Conservation (phyloP, 1,140 invertebrate genomes). For the Linepithema humile region DNA sequence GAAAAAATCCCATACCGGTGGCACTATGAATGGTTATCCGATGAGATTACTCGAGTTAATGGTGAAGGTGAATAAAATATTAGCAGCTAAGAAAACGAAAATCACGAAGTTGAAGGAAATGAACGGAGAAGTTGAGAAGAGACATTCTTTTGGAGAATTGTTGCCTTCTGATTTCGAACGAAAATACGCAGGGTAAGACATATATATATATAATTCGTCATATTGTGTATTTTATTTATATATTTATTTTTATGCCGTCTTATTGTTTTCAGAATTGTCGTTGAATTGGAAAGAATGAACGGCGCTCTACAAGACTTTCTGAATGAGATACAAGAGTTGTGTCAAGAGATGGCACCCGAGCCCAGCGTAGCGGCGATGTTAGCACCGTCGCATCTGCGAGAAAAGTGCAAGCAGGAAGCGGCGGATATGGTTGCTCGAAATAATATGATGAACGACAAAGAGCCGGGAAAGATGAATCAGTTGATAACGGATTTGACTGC, state of each 20-base stretch:
- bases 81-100: slow-evolving; percentile 92
- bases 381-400: slow-evolving; percentile 93
- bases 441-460: slow-evolving; percentile 86
- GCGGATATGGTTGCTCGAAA: slow-evolving; percentile 91
- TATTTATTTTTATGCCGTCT: background rate
- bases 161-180: slow-evolving; percentile 94
- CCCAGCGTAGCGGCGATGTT: slow-evolving; percentile 94
- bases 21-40: slow-evolving; percentile 92
- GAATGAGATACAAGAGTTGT: slow-evolving; percentile 93
- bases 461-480: slow-evolving; percentile 88
- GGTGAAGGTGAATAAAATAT: slow-evolving; percentile 94
- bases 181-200: slow-evolving; percentile 92
- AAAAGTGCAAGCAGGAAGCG: slow-evolving; percentile 94
- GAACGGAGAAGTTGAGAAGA: slow-evolving; percentile 96
- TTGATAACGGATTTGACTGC: slow-evolving; percentile 95
- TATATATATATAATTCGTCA: too few species aligned
- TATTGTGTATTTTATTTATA: background rate
- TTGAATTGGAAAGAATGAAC: slow-evolving; percentile 97
- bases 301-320: slow-evolving; percentile 94
- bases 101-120: slow-evolving; percentile 93
- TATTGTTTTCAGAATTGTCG: slow-evolving; percentile 86
- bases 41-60: slow-evolving; percentile 93
- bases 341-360: slow-evolving; percentile 94
- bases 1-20: slow-evolving; percentile 82
- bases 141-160: slow-evolving; percentile 90